These are phyloP conservation scores for Brachypteracias leptosomus DNA, from an alignment of 2,113 vertebrate genomes.

Conservation along the genomic window DNA sequence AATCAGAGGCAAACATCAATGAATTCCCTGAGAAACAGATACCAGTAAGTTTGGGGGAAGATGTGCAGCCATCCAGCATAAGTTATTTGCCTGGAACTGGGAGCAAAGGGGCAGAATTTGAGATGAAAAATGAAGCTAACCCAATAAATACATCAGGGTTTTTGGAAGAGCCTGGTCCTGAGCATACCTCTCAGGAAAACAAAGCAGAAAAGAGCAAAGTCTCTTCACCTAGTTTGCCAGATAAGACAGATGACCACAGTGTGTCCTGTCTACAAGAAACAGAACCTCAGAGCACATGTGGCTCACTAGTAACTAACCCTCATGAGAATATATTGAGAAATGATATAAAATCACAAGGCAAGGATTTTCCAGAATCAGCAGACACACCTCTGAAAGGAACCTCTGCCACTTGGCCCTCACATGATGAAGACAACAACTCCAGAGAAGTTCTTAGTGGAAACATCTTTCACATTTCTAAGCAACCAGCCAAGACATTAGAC, in stretches of 20 bases:
- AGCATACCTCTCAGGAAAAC: background rate
- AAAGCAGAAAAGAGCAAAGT: background rate
- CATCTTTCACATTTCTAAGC: background rate
- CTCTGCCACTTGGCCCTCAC: background rate
- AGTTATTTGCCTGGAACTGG: background rate
- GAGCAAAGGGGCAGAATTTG: background rate
- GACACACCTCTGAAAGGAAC: background rate
- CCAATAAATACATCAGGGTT: rapidly evolving
- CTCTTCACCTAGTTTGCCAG: background rate
- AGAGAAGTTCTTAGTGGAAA: background rate
- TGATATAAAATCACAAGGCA: background rate
- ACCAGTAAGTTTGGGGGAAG: background rate
- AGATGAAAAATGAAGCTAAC: background rate
- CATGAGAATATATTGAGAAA: background rate
- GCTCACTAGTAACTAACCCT: background rate
- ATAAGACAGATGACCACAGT: background rate
- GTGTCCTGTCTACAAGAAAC: background rate
- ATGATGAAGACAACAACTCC: background rate
- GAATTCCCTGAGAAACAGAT: background rate
- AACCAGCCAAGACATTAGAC: background rate
- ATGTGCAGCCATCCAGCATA: background rate
- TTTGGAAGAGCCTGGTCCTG: background rate
- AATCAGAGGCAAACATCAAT: background rate
- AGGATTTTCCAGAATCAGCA: background rate
- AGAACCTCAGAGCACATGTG: background rate